Base-by-base conservation (phyloP, 2,797 vertebrate genomes). In the Muscicapa striata region DNA sequence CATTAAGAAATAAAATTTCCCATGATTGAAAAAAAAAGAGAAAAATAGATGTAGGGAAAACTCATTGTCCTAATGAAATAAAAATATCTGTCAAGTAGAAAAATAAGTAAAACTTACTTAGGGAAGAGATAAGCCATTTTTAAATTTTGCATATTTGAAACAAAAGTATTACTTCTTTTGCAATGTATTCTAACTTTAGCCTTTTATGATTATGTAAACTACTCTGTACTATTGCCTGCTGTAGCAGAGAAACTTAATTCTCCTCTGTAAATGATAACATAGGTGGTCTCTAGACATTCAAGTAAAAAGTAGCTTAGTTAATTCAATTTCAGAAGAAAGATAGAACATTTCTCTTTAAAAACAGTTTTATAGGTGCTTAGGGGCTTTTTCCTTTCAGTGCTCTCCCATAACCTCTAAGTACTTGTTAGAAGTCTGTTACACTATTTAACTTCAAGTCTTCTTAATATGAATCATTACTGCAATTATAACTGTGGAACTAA, bases 401-500 rank as follows among this genome's bases (percentile, higher is more conserved):
- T 90, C 36, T 82, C 38, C 27, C 13, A 15, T 90, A 95, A 79
- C 48, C 51, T 79, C 34, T 19, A 75, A 76, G 48, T 55, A 89
- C 29, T 52, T 93, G 14, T 57, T 69, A 89, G 55, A 84, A 79
- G 21, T 82, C 70, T 87, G n/a, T 85, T 77, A 61, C 22, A 43
- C 24, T 55, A 67, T 67, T 91, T 84, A 76, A 67, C 41, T 83
- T 68, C 30, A 68, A 58, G 30, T 54, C 46, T 66, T 73, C 48
- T 93, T 85, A 79, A 43, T 64, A 66, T 45, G 38, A 70, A 74
- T 83, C 27, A 18, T 72, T 94, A 82, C 36, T 92, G 64, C 78
- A 89, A 16, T 95, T 94, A 74, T n/a, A 61, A 80, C 62, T 84
- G 61, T 87, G 61, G 49, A 87, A 83, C 78, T 83, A 85, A 92